A percentile compares a stretch with the other conserved stretches of the same genome.
Conservation (phyloP, 2,113 vertebrate species). For the Symphodus melops region DNA sequence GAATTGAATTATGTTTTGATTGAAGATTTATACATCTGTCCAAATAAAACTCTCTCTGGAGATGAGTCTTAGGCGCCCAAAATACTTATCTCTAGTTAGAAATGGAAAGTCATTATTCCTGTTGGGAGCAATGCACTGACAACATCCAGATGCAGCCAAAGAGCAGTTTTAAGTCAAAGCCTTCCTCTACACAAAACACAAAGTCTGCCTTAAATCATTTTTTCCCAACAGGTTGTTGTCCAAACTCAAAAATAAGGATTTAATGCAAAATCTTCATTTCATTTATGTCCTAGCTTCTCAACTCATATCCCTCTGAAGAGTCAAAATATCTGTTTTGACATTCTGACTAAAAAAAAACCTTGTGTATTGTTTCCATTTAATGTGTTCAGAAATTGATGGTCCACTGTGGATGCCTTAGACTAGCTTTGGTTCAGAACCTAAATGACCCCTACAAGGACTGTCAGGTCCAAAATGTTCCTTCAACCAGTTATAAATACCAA, state of each 20-base stretch:
- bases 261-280: not conserved
- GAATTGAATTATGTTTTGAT: not conserved
- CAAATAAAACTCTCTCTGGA: conserved; percentile 5
- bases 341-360: not conserved
- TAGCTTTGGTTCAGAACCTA: too few relatives aligned
- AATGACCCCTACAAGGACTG: too few relatives aligned
- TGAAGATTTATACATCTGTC: conserved; percentile 18
- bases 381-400: too few relatives aligned
- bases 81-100: conserved; percentile 42
- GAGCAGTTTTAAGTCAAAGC: not conserved
- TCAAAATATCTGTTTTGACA: too few relatives aligned
- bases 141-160: conserved; percentile 59
- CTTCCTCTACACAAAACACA: conserved; percentile 6
- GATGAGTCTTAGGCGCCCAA: conserved; percentile 3
- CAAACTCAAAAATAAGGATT: not conserved
- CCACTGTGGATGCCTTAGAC: too few relatives aligned
- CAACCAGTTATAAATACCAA: too few relatives aligned
- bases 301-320: not conserved
- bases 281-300: not conserved
- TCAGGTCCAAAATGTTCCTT: too few relatives aligned
- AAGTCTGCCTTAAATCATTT: conserved; percentile 11
- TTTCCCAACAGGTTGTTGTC: not conserved
- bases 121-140: conserved; percentile 39
- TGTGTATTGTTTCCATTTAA: not conserved
- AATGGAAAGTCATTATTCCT: conserved; percentile 34